Evolutionary conservation across 2,113 vertebrate species (phyloP), one percentile per base, ranked within the genome.

Genomic region (Macheiramphus alcinus): DNA sequence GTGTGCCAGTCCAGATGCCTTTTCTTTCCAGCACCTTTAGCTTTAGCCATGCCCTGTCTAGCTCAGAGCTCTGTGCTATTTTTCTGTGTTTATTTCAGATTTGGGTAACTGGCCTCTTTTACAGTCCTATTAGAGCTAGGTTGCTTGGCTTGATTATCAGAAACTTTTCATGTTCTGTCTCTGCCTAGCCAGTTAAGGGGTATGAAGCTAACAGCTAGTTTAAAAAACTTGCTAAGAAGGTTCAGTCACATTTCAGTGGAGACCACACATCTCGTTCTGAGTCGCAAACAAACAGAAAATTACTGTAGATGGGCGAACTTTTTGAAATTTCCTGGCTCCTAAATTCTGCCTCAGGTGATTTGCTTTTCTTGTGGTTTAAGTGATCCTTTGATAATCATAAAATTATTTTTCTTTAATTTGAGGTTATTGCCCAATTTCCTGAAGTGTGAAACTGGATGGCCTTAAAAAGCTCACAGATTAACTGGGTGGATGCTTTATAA

Each of bases 1-100:
- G 0, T 36, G 58, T 45, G 31, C 71, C 26, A 3, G 13, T 17
- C 21, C 0, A 0, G 50, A 7, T 16, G 9, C 27, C 40, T 71
- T 40, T 81, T 52, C 29, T 66, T 55, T 31, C 17, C 59, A 20
- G 38, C 42, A 26, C 43, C 36, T 48, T 45, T 21, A 20, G n/a
- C 38, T 74, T 50, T 58, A 68, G 22, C 73, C 23, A 2, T 68
- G 38, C 22, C 31, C 27, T 56, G 42, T 22, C 38, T 38, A 13
- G 27, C 73, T 74, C 56, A 10, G 42, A 82, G 53, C 38, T 79
- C 42, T 2, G 0, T 61, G 25, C 40, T 43, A 0, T 16, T 79
- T 53, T n/a, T 52, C 58, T 26, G 42, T 22, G 16, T 66, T 85
- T 14, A 7, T 58, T 73, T 78, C 48, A 42, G 26, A 25, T 74